phyloP scores from a whole-genome alignment of 2,797 vertebrate genomes.

The Natrix natrix region DNA sequence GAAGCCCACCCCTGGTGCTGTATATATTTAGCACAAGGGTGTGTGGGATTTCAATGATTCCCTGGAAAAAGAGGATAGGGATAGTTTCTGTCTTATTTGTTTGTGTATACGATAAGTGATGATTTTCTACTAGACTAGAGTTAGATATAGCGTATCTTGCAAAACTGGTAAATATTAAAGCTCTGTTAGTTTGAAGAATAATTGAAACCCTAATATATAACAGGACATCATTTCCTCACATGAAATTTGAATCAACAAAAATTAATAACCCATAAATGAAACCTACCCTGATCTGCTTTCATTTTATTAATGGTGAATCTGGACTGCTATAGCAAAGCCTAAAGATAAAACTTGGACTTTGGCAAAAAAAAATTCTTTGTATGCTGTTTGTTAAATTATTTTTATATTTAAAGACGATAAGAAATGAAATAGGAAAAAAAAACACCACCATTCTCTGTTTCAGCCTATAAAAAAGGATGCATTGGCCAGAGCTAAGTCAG shows the following conservation, averaged over 20 bases:
- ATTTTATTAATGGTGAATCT: neutral
- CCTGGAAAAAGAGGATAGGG: neutral
- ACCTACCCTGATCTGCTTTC: neutral
- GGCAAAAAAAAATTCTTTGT: neutral
- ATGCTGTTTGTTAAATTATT: neutral
- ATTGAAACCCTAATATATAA: neutral
- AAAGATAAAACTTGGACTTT: neutral
- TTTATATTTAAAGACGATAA: neutral
- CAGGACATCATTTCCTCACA: neutral
- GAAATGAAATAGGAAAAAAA: neutral
- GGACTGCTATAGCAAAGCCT: neutral
- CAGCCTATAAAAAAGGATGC: neutral
- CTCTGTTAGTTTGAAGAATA: neutral
- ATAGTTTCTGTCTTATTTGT: too few species aligned
- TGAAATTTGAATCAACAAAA: neutral
- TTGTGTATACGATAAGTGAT: neutral
- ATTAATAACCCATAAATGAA: neutral
- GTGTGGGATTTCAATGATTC: neutral
- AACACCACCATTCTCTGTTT: neutral
- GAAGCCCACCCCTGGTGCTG: too few species aligned
- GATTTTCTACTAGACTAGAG: neutral
- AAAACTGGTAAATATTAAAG: neutral
- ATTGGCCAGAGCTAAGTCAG: neutral
- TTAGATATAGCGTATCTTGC: neutral
- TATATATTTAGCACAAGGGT: neutral